phyloP scores from a whole-genome alignment of 2,113 vertebrate genomes.

The Sitta europaea region DNA sequence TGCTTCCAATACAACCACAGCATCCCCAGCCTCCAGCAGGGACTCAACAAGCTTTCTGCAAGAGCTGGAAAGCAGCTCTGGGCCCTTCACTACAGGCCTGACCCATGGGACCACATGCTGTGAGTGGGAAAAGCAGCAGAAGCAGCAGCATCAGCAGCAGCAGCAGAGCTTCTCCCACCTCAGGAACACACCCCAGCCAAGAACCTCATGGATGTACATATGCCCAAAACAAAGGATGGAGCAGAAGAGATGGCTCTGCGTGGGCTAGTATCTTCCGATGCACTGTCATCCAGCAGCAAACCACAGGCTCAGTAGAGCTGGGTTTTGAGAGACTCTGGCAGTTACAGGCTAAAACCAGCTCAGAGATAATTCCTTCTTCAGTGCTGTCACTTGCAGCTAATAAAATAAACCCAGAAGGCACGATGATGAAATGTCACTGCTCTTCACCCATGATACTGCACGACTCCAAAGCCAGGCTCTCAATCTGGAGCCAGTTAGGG shows the following conservation, averaged over 20 bases:
- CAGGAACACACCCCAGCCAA: neutral
- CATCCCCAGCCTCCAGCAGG: neutral
- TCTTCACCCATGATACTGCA: neutral
- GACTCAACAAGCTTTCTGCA: neutral
- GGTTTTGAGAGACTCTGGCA: neutral
- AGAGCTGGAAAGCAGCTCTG: neutral
- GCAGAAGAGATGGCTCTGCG: neutral
- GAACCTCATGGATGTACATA: neutral
- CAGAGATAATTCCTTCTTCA: neutral
- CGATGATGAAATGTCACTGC: neutral
- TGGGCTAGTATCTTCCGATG: conserved; percentile 62
- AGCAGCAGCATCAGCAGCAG: neutral
- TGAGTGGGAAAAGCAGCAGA: neutral
- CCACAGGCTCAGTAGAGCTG: neutral
- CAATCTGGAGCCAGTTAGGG: neutral
- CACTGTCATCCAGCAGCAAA: neutral
- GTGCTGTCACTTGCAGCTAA: conserved; percentile 4
- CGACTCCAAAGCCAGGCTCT: neutral
- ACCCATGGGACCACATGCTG: neutral
- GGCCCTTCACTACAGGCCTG: neutral
- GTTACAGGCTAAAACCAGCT: conserved; percentile 18
- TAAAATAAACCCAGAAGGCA: conserved; percentile 24
- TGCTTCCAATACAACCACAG: neutral
- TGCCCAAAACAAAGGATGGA: neutral
- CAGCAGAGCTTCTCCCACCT: neutral